Base-by-base conservation (phyloP, 2,888 invertebrate genomes). In the Junonia oenone region DNA sequence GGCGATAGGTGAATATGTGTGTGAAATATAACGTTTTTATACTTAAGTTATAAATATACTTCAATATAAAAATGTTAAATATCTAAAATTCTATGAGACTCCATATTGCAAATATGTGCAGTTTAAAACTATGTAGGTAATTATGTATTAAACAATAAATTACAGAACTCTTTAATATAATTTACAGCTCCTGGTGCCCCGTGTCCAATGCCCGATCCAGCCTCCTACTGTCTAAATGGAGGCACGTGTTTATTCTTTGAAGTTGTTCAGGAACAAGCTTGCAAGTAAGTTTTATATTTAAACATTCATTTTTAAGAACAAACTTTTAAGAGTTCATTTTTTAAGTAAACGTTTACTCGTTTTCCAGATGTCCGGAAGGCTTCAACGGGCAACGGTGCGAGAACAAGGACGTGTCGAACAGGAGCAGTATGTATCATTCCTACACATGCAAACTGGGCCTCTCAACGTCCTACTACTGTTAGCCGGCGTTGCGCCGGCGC, bases 201-300 rank as follows among this genome's bases (percentile, higher is more conserved):
- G 63, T 94, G 94, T 81, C 93, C 93, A 59, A 92, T 93, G 90
- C 86, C 92, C 66, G 91, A 87, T 61, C 90, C 90, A 17, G 84
- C 93, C 67, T 93, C 93, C 67, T 96, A 94, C 87, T 97, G 97
- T 91, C 93, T 96, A 83, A 97, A 97, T 81, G 96, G 95, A 73
- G 97, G 96, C 79, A 95, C 94, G 66, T 97, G 97, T 90, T 93
- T 94, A 82, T 94, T 93, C 87, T 94, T 95, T 86, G 92, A 93
- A 82, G 92, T 93, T 72, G 93, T 96, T 75, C 93, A 93, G 79
- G 95, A 95, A 90, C 93, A 93, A 80, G 95, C 94, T 81, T 97
- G 97, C 94, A 94, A 94, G 97, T 97, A 90, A 95, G 95, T 94
- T 37, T 46, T 6, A n/a, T n/a, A n/a, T n/a, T n/a, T n/a, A n/a